Evolutionary conservation across 2,113 vertebrate genomes (phyloP).

Genomic region (Ophthalmolycus amberensis): DNA sequence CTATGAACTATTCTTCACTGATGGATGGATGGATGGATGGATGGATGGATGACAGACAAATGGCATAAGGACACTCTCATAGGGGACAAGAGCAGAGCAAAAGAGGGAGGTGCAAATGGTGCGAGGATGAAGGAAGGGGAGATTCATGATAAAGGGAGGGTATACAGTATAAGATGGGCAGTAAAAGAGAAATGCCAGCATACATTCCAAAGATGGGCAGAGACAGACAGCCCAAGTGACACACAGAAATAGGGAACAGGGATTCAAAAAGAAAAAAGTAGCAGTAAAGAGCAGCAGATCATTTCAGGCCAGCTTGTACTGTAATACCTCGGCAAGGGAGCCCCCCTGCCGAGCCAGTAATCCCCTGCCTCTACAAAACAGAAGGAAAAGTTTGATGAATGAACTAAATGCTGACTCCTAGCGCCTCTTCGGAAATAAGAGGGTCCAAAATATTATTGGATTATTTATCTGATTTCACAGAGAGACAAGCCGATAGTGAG

Average conservation of each 20-base stretch:
- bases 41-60: not conserved
- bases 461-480: slow-evolving; percentile 64
- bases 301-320: slow-evolving; percentile 66
- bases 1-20: not conserved
- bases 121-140: slow-evolving; percentile 9
- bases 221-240: slow-evolving; percentile 49
- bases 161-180: slow-evolving; percentile 43
- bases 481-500: slow-evolving; percentile 31
- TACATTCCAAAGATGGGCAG: slow-evolving; percentile 43
- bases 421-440: slow-evolving; percentile 44
- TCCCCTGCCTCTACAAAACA: slow-evolving; percentile 67
- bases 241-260: slow-evolving; percentile 18
- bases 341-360: slow-evolving; percentile 67
- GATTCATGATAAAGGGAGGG: slow-evolving; percentile 50
- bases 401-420: slow-evolving; percentile 73
- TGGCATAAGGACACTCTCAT: not conserved
- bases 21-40: slow-evolving; percentile 16
- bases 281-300: slow-evolving; percentile 50
- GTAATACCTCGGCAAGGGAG: slow-evolving; percentile 51
- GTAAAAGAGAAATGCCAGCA: slow-evolving; percentile 58
- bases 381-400: slow-evolving; percentile 63
- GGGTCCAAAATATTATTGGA: slow-evolving; percentile 60
- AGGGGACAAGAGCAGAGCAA: not conserved
- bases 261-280: slow-evolving; percentile 32
- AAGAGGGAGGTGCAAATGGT: slow-evolving; percentile 13